Conservation (phyloP, 2,113 vertebrate genomes). For the Catharus minimus region DNA sequence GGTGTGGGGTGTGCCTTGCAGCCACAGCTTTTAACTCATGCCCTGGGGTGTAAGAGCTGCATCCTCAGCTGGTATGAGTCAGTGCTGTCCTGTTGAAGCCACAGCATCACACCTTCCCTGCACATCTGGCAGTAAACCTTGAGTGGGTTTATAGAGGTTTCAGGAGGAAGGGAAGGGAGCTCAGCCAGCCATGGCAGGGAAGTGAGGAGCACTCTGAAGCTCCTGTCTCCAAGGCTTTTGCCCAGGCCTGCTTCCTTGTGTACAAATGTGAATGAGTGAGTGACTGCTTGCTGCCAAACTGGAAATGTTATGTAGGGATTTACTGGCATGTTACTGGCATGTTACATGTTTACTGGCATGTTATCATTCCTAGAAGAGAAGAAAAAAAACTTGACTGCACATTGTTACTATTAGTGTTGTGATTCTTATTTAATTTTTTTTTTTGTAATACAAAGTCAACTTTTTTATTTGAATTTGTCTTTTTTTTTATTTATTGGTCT, state of each 20-base stretch:
- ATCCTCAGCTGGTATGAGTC: not conserved
- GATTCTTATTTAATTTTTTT: conserved; percentile 85
- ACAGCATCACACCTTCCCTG: not conserved
- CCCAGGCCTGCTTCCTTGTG: conserved; percentile 73
- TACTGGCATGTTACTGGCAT: conserved; percentile 81
- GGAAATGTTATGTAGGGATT: conserved; percentile 91
- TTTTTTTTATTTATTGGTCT: conserved; percentile 95
- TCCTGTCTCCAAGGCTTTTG: conserved; percentile 8
- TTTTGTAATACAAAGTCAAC: conserved; percentile 80
- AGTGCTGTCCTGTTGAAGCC: not conserved
- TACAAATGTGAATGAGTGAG: conserved; percentile 80
- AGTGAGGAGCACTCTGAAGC: not conserved
- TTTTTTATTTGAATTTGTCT: conserved; percentile 89
- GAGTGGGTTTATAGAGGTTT: conserved; percentile 19
- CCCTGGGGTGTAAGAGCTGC: not conserved
- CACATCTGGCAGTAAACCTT: conserved; percentile 1
- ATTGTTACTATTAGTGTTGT: conserved; percentile 92
- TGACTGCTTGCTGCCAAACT: conserved; percentile 91
- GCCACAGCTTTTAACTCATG: not conserved
- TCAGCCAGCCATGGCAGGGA: not conserved
- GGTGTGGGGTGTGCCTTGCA: not conserved
- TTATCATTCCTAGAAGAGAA: conserved; percentile 81
- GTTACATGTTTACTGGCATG: conserved; percentile 87
- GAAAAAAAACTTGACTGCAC: conserved; percentile 92
- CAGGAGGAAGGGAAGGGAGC: not conserved